Conservation (phyloP, 2,888 invertebrate genomes). For the Aspidiotus destructor region DNA sequence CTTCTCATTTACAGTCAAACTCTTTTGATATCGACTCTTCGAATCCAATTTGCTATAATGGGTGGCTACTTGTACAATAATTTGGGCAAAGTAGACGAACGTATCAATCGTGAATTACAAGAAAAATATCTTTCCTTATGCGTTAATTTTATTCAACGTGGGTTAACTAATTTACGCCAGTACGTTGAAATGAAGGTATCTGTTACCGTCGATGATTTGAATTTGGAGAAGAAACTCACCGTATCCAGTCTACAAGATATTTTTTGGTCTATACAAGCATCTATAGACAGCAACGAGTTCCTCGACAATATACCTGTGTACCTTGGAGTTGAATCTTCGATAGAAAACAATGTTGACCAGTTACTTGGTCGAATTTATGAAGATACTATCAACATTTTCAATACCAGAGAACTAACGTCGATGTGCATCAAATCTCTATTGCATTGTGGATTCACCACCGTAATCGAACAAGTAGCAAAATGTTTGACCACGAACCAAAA, state of each 20-base stretch:
- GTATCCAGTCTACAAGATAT: constrained; percentile 25
- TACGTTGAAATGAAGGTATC: constrained; percentile 60
- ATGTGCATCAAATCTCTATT: constrained; percentile 19
- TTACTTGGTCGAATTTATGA: constrained; percentile 15
- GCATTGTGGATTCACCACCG: constrained; percentile 16
- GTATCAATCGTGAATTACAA: constrained; percentile 50
- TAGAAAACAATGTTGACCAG: constrained; percentile 6
- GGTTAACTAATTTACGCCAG: constrained; percentile 56
- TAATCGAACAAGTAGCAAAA: constrained; percentile 13
- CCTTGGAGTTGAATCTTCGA: constrained; percentile 13
- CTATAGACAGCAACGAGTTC: constrained; percentile 19
- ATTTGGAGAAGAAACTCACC: constrained; percentile 15
- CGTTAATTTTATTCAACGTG: constrained; percentile 66
- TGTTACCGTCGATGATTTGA: constrained; percentile 3
- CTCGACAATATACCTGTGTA: constrained; percentile 15
- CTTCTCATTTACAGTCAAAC: constrained; percentile 72
- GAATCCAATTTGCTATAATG: constrained; percentile 78
- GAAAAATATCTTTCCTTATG: constrained; percentile 72
- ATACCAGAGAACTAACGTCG: constrained; percentile 17
- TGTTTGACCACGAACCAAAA: background rate
- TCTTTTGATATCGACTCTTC: constrained; percentile 68
- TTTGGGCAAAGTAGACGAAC: constrained; percentile 47
- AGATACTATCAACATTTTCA: constrained; percentile 19
- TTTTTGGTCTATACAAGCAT: constrained; percentile 32
- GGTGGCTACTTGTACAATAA: constrained; percentile 79